Percentiles rank a stretch among this genome's conserved stretches.
Evolutionary conservation across 1,140 invertebrate genomes (phyloP).

Genomic region (Drosophila obscura): DNA sequence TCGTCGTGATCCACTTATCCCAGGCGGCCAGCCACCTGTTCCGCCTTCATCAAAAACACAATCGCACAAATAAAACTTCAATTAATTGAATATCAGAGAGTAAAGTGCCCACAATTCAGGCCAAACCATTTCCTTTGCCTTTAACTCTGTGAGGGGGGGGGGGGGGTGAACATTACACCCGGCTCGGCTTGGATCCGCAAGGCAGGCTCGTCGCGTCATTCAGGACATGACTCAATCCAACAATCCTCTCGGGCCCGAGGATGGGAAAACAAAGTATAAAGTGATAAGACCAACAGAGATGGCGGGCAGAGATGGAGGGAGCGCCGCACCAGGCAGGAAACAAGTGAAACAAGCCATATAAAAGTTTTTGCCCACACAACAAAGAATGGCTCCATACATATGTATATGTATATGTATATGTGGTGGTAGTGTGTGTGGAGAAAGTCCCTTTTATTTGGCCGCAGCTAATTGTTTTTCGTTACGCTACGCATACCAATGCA

Average conservation of each 20-base stretch:
- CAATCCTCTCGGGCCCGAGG: constrained; percentile 48
- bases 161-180: constrained; percentile 38
- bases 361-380: constrained; percentile 56
- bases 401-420: background rate
- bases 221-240: constrained; percentile 54
- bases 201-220: constrained; percentile 20
- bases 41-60: constrained; percentile 23
- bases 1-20: constrained; percentile 44
- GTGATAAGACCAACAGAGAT: constrained; percentile 58
- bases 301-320: background rate
- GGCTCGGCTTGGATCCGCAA: constrained; percentile 16
- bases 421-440: constrained; percentile 3
- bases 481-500: constrained; percentile 79
- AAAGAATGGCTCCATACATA: constrained; percentile 1
- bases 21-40: constrained; percentile 5
- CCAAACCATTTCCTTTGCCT: constrained; percentile 27
- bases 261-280: constrained; percentile 60
- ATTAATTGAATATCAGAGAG: constrained; percentile 72
- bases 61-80: constrained; percentile 69
- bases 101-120: constrained; percentile 47
- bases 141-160: background rate
- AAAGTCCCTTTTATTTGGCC: constrained; percentile 69
- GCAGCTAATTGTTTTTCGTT: constrained; percentile 81
- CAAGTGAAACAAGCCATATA: constrained; percentile 59
- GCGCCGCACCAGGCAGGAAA: constrained; percentile 37